Conservation (phyloP, 1,140 invertebrate genomes). For the Megalopta genalis region DNA sequence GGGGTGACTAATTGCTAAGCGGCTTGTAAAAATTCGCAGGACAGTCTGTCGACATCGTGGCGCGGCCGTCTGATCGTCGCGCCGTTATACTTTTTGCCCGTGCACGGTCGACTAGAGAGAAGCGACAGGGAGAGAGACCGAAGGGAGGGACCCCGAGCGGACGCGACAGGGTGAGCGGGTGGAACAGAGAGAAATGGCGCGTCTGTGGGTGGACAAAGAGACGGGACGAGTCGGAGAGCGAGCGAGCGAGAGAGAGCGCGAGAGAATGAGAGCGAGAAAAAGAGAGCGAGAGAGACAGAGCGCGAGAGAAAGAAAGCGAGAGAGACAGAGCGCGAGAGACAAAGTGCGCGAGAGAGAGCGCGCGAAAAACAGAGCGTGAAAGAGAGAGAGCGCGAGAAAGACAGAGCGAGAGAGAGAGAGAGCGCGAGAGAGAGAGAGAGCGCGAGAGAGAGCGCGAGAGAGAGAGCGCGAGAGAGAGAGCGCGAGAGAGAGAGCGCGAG, state of each 20-base stretch:
- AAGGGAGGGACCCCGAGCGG: background rate
- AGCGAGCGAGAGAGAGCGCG: background rate
- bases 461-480: background rate
- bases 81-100: slow-evolving; percentile 46
- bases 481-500: no score
- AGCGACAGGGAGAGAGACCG: background rate
- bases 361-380: background rate
- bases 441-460: background rate
- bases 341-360: background rate
- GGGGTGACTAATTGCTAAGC: slow-evolving; percentile 52
- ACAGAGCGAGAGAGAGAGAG: background rate
- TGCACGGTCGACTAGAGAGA: slow-evolving; percentile 34
- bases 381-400: background rate
- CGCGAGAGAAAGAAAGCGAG: background rate
- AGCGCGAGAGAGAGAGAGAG: no score
- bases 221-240: background rate
- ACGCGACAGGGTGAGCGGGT: background rate
- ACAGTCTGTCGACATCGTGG: slow-evolving; percentile 48
- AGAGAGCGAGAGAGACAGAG: background rate
- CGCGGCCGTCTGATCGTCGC: slow-evolving; percentile 24
- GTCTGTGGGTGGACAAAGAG: background rate
- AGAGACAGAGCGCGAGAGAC: background rate
- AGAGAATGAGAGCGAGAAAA: no score
- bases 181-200: background rate
- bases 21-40: slow-evolving; percentile 50